These are phyloP conservation scores for Zele albiditarsus DNA, from an alignment of 2,888 invertebrate genomes.

Conservation along the genomic window DNA sequence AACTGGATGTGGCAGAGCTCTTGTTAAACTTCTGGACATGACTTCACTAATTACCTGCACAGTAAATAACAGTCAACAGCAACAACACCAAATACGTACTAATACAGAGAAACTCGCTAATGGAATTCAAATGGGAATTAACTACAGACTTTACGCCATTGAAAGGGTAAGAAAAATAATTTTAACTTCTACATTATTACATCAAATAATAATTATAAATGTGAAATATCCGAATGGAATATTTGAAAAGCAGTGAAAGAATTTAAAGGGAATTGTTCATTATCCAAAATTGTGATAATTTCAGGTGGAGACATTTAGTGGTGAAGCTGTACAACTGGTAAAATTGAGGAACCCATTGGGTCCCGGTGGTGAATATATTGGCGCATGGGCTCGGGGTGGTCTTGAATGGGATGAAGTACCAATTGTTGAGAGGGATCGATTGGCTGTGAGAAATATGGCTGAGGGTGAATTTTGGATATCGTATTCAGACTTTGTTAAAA, in stretches of 20 bases:
- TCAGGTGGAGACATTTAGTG: conserved; percentile 82
- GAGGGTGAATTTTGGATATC: conserved; percentile 89
- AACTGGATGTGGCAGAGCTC: conserved; percentile 79
- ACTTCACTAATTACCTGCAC: conserved; percentile 90
- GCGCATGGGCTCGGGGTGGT: conserved; percentile 81
- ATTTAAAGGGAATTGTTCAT: too few relatives aligned
- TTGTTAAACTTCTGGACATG: conserved; percentile 83
- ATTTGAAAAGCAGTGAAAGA: too few relatives aligned
- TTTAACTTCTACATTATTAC: conserved; percentile 6
- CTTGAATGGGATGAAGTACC: conserved; percentile 86
- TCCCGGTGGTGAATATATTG: conserved; percentile 79
- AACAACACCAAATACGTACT: conserved; percentile 74
- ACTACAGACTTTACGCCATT: conserved; percentile 84
- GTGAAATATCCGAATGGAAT: too few relatives aligned
- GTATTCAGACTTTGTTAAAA: conserved; percentile 86
- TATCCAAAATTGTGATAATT: too few relatives aligned
- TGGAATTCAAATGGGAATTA: conserved; percentile 85
- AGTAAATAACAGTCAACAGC: conserved; percentile 74
- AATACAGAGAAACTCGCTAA: conserved; percentile 80
- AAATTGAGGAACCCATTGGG: conserved; percentile 82
- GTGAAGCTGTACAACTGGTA: conserved; percentile 82
- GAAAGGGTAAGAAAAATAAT: conserved; percentile 77
- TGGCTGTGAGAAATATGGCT: conserved; percentile 78
- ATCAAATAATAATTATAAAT: too few relatives aligned
- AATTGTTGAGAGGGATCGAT: conserved; percentile 81